Base-by-base conservation (phyloP, 2,113 vertebrate genomes). In the Promerops cafer region DNA sequence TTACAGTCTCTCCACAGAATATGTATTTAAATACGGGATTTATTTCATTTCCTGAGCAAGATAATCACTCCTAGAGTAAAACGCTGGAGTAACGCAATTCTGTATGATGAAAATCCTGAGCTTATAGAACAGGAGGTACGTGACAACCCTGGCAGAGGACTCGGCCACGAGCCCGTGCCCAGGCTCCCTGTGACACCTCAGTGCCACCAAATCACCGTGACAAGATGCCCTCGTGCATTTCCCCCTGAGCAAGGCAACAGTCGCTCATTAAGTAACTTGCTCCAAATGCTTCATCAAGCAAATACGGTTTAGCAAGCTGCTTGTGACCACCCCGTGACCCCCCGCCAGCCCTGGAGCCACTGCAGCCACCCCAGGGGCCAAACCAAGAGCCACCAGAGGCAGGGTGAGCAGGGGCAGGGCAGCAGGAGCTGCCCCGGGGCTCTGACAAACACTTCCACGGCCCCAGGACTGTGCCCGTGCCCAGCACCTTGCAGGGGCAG, bases 41-140 rank as follows among this genome's bases (percentile, higher is more conserved):
- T 79, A 90, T 85, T 93, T 92, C 47, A 88, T 94, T 92, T 93
- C 70, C 74, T 30, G 49, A 90, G 75, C 78, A 50, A 63, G 68
- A 79, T 84, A 87, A 95, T 95, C 69, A 71, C 70, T 44, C 45
- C 65, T 42, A 3, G 78, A 63, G 60, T 33, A 20, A 82, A 84
- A 78, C 0, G 1, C 3, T 42, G 45, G 56, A 71, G 53, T 49
- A 91, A 54, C 17, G 4, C 49, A 13, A 82, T 78, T 94, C 83
- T 45, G 16, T 5, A 16, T 37, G 52, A 45, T 13, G 47, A 54
- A 79, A 92, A 87, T 37, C 64, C 85, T 0, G 13, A 60, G 64
- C 54, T 83, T 69, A 57, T 22, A 24, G 39, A 53, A 16, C 24
- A 22, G 64, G 81, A 53, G 50, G n/a, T 11, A 80, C 2, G 24